These are phyloP conservation scores for Lasioglossum morio DNA, from an alignment of 2,888 invertebrate species.

Conservation along the genomic window DNA sequence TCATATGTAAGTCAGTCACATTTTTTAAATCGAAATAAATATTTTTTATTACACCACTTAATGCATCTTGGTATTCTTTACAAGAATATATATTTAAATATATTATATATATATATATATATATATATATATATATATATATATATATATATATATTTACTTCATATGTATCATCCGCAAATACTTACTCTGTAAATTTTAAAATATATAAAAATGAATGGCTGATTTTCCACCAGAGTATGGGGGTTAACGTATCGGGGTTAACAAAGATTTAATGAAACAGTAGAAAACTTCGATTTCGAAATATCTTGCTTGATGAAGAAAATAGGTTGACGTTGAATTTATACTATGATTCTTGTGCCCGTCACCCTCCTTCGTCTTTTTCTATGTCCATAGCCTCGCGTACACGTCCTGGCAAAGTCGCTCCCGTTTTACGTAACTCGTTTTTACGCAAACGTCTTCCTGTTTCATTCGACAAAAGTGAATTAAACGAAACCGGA, in stretches of 20 bases:
- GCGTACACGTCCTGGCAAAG: not conserved
- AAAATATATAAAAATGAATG: no score
- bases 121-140: no score
- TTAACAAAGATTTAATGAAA: not conserved
- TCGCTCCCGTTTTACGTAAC: not conserved
- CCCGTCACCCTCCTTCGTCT: not conserved
- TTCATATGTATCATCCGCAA: no score
- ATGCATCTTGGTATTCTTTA: no score
- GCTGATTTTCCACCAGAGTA: not conserved
- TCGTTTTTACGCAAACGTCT: not conserved
- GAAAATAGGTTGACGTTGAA: not conserved
- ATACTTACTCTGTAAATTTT: no score
- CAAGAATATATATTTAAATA: no score
- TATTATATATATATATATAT: no score
- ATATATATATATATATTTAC: no score
- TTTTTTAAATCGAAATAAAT: no score
- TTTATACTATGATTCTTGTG: not conserved
- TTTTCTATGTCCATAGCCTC: not conserved
- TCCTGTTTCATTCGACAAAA: not conserved
- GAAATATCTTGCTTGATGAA: not conserved
- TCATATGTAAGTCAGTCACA: no score
- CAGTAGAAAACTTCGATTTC: not conserved
- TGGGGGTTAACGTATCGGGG: not conserved
- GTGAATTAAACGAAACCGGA: conserved; percentile 1
- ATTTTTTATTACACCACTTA: no score